Percentiles rank a stretch among this genome's conserved stretches.
Conservation (phyloP, 2,113 vertebrate species). For the Carettochelys insculpta region DNA sequence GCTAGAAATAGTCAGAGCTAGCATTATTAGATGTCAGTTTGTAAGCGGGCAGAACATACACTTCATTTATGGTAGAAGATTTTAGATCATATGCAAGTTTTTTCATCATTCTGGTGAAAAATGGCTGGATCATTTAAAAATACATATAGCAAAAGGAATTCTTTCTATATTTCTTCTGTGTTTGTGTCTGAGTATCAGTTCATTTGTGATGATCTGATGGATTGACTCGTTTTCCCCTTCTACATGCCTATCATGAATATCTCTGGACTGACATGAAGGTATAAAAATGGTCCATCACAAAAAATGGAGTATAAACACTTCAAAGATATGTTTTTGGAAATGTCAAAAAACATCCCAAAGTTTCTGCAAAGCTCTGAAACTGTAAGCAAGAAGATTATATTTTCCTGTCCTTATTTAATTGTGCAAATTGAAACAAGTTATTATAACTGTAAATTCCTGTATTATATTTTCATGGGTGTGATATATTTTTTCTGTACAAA, state of each 20-base stretch:
- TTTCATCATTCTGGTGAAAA: neutral
- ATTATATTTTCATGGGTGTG: neutral
- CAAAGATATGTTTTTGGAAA: neutral
- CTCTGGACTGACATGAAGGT: neutral
- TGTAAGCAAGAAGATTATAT: neutral
- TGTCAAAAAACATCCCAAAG: neutral
- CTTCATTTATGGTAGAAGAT: neutral
- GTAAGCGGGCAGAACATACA: neutral
- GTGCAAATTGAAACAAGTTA: neutral
- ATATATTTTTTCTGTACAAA: neutral
- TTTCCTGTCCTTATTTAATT: neutral
- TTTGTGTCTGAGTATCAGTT: neutral
- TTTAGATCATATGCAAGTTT: neutral
- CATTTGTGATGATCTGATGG: neutral
- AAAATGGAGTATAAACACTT: neutral
- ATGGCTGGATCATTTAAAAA: neutral
- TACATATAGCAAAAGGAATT: neutral
- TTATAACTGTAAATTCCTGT: slow-evolving; percentile 8
- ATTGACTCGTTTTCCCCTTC: neutral
- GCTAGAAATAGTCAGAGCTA: neutral
- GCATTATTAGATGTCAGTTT: neutral
- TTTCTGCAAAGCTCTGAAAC: neutral
- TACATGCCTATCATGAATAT: neutral
- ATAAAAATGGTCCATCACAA: neutral
- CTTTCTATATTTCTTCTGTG: neutral